These are phyloP conservation scores for Gallinago solitaria DNA, from an alignment of 2,797 vertebrate species.

Conservation along the genomic window DNA sequence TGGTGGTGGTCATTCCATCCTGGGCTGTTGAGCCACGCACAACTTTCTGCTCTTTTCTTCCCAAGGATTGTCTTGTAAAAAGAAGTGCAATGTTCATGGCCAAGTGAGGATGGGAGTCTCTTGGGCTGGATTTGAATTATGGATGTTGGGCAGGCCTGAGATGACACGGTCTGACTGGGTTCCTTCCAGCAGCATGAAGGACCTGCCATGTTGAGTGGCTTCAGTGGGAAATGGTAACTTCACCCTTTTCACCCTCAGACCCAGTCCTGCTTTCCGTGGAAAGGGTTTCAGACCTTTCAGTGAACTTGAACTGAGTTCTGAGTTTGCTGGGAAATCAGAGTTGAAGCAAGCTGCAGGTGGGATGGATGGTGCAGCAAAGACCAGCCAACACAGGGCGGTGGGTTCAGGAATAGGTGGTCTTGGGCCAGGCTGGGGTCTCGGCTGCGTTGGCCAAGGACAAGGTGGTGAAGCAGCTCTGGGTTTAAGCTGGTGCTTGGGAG, in stretches of 20 bases:
- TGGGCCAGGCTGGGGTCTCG: not conserved
- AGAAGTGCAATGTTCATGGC: rapidly evolving
- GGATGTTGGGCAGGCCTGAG: not conserved
- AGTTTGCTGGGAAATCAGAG: not conserved
- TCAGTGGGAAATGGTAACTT: not conserved
- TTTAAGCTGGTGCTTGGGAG: not conserved
- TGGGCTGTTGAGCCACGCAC: too few species aligned
- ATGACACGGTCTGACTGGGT: too few species aligned
- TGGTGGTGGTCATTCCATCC: not conserved
- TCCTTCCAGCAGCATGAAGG: not conserved
- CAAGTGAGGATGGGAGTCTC: not conserved
- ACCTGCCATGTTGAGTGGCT: not conserved
- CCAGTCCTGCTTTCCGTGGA: not conserved
- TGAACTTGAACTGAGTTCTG: not conserved
- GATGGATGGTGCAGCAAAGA: not conserved
- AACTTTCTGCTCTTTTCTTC: not conserved
- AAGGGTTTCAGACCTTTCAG: not conserved
- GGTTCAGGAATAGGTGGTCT: not conserved
- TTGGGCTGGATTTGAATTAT: not conserved
- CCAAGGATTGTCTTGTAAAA: not conserved
- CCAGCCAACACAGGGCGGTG: not conserved
- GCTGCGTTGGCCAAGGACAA: not conserved
- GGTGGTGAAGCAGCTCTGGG: not conserved
- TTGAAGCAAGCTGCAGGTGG: not conserved
- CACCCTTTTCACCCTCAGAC: not conserved